These are phyloP conservation scores for Drosophila engyochracea DNA, from an alignment of 2,888 invertebrate species.

Conservation along the genomic window DNA sequence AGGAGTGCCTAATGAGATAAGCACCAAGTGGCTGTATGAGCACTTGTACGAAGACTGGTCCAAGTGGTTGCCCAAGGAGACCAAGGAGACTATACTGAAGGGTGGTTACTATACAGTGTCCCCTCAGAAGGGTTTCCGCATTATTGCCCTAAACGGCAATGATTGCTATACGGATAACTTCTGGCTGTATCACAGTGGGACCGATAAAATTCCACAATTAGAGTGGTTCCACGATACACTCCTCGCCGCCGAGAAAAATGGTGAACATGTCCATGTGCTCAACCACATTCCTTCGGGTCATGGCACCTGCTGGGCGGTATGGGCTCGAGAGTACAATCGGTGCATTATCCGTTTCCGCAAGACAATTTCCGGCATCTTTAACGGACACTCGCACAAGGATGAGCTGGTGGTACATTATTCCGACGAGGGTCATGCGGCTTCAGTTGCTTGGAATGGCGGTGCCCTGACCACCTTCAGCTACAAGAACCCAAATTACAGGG, in stretches of 20 bases:
- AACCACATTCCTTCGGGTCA: constrained; percentile 93
- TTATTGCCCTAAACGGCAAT: constrained; percentile 93
- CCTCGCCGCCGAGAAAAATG: constrained; percentile 90
- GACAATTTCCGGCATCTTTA: constrained; percentile 92
- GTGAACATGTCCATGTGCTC: constrained; percentile 93
- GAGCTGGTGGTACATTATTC: constrained; percentile 90
- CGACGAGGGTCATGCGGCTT: constrained; percentile 86
- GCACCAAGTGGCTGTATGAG: constrained; percentile 92
- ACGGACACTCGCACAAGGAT: constrained; percentile 93
- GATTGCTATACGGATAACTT: constrained; percentile 87
- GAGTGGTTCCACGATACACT: constrained; percentile 92
- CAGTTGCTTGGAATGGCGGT: constrained; percentile 92
- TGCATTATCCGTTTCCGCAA: constrained; percentile 90
- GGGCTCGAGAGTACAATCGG: constrained; percentile 90
- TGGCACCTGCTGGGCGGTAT: constrained; percentile 89
- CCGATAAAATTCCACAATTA: constrained; percentile 91
- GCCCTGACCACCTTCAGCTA: constrained; percentile 90
- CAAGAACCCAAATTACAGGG: constrained; percentile 93
- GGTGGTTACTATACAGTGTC: constrained; percentile 92
- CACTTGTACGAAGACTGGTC: constrained; percentile 90
- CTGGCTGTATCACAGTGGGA: constrained; percentile 91
- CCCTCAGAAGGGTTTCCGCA: constrained; percentile 89
- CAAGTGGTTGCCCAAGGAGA: constrained; percentile 88
- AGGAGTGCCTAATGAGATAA: constrained; percentile 84
- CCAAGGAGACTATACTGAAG: constrained; percentile 87